These are phyloP conservation scores for Sebastes iracundus DNA, from an alignment of 2,797 vertebrate species.

Conservation along the genomic window DNA sequence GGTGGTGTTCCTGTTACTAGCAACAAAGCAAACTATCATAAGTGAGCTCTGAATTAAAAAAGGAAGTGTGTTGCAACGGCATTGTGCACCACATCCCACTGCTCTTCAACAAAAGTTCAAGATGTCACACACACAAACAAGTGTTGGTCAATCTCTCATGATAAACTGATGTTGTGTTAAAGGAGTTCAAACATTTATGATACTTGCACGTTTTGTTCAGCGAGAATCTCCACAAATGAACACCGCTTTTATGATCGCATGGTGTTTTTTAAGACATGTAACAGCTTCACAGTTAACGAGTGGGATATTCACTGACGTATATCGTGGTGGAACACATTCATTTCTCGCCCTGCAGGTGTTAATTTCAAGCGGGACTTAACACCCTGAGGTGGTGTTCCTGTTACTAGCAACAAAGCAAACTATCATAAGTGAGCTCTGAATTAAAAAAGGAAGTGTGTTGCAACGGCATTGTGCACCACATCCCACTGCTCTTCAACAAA, in stretches of 20 bases:
- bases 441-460: neutral
- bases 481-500: neutral
- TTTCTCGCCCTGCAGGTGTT: constrained; percentile 29
- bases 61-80: neutral
- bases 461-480: neutral
- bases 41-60: neutral
- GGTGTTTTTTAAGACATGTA: no score
- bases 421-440: neutral
- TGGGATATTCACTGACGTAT: no score
- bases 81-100: no score
- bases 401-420: constrained; percentile 17
- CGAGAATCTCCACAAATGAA: no score
- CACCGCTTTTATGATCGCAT: no score
- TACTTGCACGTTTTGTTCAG: no score
- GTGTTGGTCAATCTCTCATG: neutral
- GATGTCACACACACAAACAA: neutral
- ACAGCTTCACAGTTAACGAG: no score
- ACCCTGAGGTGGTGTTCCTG: constrained; percentile 3
- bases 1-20: constrained; percentile 25
- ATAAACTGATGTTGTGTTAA: neutral
- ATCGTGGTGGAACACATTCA: neutral
- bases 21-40: neutral
- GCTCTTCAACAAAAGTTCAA: neutral
- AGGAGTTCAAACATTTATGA: neutral
- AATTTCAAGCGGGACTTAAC: constrained; percentile 13